Conservation (phyloP, 2,113 vertebrate genomes). For the Anguilla rostrata region DNA sequence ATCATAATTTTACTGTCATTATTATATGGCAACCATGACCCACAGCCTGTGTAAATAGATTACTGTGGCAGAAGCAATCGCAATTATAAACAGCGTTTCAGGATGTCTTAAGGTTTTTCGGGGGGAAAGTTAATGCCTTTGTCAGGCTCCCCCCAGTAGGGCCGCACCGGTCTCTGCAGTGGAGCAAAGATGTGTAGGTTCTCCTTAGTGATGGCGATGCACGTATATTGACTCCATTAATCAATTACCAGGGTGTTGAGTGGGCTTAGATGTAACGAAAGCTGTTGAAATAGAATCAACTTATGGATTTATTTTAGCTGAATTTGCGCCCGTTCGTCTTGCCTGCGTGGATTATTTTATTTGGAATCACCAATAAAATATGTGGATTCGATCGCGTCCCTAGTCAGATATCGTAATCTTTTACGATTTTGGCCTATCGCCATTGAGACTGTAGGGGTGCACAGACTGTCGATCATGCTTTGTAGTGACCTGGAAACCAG, state of each 20-base stretch:
- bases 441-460: no score
- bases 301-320: not conserved
- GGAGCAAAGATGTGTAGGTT: not conserved
- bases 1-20: slow-evolving; percentile 68
- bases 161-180: no score
- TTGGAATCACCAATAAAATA: not conserved
- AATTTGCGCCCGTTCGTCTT: not conserved
- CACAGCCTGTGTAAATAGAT: slow-evolving; percentile 62
- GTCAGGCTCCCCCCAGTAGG: not conserved
- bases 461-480: not conserved
- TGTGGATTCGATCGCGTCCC: not conserved
- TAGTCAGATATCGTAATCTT: not conserved
- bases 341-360: not conserved
- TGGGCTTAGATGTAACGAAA: not conserved
- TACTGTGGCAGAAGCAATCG: slow-evolving; percentile 56
- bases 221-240: not conserved
- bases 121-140: not conserved
- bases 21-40: slow-evolving; percentile 64
- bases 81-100: slow-evolving; percentile 50
- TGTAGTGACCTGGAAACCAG: not conserved
- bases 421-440: not conserved
- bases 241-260: not conserved
- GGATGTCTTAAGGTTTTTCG: slow-evolving; percentile 28
- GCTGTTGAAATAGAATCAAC: not conserved
- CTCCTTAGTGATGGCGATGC: not conserved